A percentile compares a stretch with the other conserved stretches of the same genome.
Conservation (phyloP, 2,113 vertebrate genomes). For the Coryphaenoides rupestris region DNA sequence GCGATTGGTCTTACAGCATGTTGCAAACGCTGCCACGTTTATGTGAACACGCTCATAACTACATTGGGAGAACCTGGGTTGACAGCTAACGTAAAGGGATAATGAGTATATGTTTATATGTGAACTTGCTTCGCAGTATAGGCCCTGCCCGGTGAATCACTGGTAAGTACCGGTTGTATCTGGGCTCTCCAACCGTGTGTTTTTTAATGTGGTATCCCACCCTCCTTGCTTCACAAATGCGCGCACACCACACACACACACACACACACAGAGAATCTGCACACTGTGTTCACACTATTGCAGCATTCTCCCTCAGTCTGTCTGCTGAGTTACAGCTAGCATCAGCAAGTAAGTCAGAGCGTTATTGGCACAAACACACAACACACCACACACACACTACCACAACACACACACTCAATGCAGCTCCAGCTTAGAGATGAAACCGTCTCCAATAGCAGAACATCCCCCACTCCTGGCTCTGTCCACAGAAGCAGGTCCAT, state of each 20-base stretch:
- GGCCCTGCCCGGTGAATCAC: too few species aligned
- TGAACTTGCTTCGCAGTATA: too few species aligned
- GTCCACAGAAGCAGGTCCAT: constrained; percentile 70
- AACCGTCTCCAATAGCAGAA: constrained; percentile 90
- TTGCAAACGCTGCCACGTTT: too few species aligned
- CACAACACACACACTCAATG: constrained; percentile 33
- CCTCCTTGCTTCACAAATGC: not conserved
- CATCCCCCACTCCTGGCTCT: constrained; percentile 76
- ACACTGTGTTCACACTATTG: constrained; percentile 44
- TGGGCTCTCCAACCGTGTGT: not conserved
- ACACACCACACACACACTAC: constrained; percentile 3
- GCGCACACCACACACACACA: not conserved
- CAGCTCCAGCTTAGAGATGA: constrained; percentile 63
- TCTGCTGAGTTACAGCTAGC: constrained; percentile 58
- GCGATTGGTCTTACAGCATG: too few species aligned
- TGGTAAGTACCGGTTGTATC: too few species aligned
- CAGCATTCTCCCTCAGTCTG: constrained; percentile 35
- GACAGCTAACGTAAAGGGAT: too few species aligned
- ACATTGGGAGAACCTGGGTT: too few species aligned
- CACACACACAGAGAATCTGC: constrained; percentile 1
- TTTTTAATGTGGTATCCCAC: not conserved
- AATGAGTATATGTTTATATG: too few species aligned
- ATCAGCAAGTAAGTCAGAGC: constrained; percentile 55
- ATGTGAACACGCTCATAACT: too few species aligned
- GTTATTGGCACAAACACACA: constrained; percentile 45